A percentile compares a stretch with the other conserved stretches of the same genome.
These are phyloP conservation scores for Oreochromis aureus DNA, from an alignment of 2,113 vertebrate species.

Conservation along the genomic window DNA sequence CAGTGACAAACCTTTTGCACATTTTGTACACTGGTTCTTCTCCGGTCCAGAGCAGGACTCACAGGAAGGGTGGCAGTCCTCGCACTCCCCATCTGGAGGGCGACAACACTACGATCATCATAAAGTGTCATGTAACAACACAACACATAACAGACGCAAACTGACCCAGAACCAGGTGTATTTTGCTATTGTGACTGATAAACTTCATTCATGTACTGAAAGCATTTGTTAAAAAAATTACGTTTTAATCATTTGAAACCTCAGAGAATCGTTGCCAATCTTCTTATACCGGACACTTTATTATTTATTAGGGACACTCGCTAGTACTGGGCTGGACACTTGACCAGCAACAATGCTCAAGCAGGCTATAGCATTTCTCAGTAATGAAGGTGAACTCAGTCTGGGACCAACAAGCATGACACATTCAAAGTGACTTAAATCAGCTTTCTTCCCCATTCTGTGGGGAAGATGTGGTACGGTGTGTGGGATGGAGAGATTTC, in stretches of 20 bases:
- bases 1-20: slow-evolving; percentile 55
- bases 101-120: neutral
- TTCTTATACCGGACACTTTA: neutral
- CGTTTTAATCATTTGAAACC: neutral
- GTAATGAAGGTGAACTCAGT: neutral
- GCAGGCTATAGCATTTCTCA: neutral
- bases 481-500: no score
- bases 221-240: neutral
- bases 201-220: neutral
- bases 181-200: neutral
- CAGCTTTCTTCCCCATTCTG: neutral
- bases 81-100: slow-evolving; percentile 59
- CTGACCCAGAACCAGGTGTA: neutral
- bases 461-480: no score
- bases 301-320: neutral
- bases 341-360: neutral
- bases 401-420: neutral
- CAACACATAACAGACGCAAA: neutral
- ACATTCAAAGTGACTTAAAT: neutral
- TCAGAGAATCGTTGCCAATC: neutral
- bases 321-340: neutral
- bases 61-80: slow-evolving; percentile 65
- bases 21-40: slow-evolving; percentile 62
- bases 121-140: neutral
- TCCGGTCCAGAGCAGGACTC: slow-evolving; percentile 61